These are phyloP conservation scores for Anthopleura xanthogrammica DNA, from an alignment of 92 coral and sea anemone genomes.

Conservation along the genomic window DNA sequence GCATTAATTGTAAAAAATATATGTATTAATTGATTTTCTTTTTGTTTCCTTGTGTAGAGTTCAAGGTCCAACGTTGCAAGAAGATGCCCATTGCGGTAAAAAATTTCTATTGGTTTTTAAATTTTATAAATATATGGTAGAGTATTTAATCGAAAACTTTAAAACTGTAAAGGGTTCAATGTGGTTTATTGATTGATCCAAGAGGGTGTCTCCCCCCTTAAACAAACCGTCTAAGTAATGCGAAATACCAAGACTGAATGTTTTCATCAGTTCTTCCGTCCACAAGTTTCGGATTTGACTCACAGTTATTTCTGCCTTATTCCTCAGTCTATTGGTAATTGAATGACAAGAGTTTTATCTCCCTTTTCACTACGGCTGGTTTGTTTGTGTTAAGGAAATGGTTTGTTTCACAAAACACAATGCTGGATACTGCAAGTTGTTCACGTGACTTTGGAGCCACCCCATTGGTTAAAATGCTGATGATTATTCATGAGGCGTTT, in stretches of 20 bases:
- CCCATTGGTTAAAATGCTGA: background rate
- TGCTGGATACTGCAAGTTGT: background rate
- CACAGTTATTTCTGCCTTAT: background rate
- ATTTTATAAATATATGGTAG: background rate
- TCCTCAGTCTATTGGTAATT: background rate
- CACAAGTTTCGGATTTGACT: background rate
- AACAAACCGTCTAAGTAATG: slow-evolving; percentile 6
- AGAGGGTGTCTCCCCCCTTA: slow-evolving; percentile 3
- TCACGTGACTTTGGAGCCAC: background rate
- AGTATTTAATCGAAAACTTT: background rate
- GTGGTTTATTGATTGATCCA: background rate
- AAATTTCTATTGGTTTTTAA: background rate
- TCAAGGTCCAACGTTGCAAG: background rate
- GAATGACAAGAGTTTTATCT: background rate
- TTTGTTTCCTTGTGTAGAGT: background rate
- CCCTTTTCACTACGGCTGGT: too few species aligned
- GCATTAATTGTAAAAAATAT: background rate
- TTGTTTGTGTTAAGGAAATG: background rate
- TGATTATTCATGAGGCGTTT: background rate
- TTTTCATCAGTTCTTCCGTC: background rate
- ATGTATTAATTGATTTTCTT: background rate
- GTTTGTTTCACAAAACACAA: background rate
- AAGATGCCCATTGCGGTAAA: background rate
- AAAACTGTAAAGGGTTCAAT: background rate
- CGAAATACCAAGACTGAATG: background rate